Evolutionary conservation across 2,113 vertebrate genomes (phyloP).

Genomic region (Orientallactaga bullata): DNA sequence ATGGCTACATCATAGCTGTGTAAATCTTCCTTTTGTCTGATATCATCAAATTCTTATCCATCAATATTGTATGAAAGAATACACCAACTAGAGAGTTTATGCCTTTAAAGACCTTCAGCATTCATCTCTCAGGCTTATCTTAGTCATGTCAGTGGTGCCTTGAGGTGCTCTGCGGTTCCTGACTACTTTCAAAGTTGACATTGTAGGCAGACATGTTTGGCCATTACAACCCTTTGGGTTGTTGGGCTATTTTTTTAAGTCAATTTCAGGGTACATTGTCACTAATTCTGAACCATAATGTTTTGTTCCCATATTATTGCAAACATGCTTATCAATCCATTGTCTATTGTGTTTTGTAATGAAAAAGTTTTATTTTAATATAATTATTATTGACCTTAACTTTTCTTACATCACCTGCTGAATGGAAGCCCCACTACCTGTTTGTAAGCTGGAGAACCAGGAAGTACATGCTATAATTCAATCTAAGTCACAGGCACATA

Average conservation of each 20-base stretch:
- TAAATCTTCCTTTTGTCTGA: neutral
- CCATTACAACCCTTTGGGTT: neutral
- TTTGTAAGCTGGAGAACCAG: too few relatives aligned
- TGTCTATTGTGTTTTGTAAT: neutral
- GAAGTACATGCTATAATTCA: too few relatives aligned
- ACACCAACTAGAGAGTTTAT: neutral
- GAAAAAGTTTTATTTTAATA: slow-evolving; percentile 12
- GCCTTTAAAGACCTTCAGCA: neutral
- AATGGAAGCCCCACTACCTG: too few relatives aligned
- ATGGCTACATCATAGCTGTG: neutral
- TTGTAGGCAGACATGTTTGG: neutral
- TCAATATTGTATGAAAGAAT: neutral
- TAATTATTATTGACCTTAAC: neutral
- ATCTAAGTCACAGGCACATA: too few relatives aligned
- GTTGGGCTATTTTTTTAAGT: neutral
- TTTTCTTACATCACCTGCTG: too few relatives aligned
- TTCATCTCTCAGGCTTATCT: neutral
- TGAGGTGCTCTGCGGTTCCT: slow-evolving; percentile 40
- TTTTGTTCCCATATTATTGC: neutral
- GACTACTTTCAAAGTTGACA: neutral
- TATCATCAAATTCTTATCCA: slow-evolving; percentile 16
- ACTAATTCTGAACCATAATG: neutral
- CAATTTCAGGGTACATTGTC: slow-evolving; percentile 3
- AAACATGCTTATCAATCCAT: slow-evolving; percentile 7
- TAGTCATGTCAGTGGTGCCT: neutral